These are phyloP conservation scores for Falco biarmicus DNA, from an alignment of 2,797 vertebrate species.

Conservation along the genomic window DNA sequence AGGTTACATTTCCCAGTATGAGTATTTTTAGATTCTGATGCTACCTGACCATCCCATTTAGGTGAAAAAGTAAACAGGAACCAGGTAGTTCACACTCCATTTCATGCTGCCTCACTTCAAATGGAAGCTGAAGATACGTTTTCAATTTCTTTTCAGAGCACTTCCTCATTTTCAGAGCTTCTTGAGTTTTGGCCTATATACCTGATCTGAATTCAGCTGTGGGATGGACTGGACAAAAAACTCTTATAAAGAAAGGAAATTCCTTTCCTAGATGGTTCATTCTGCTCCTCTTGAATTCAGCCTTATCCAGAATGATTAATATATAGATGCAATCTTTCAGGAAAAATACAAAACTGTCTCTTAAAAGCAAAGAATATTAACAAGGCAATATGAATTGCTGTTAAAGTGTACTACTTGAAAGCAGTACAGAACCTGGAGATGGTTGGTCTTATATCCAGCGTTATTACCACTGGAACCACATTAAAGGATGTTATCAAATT, in stretches of 20 bases:
- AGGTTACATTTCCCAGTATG: neutral
- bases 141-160: slow-evolving; percentile 9
- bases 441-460: neutral
- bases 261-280: neutral
- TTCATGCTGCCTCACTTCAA: slow-evolving; percentile 29
- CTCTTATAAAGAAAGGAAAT: neutral
- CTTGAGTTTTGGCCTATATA: neutral
- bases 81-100: slow-evolving; percentile 22
- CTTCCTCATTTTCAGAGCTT: slow-evolving; percentile 26
- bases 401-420: neutral
- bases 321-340: neutral
- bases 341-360: neutral
- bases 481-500: neutral
- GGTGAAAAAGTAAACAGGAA: slow-evolving; percentile 29
- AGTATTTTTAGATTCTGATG: slow-evolving; percentile 25
- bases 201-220: slow-evolving; percentile 9
- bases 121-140: neutral
- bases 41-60: slow-evolving; percentile 20
- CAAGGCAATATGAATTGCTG: neutral
- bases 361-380: neutral
- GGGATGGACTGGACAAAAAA: neutral
- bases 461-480: neutral
- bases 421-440: neutral
- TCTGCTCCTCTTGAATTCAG: neutral
- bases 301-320: neutral